Conservation (phyloP, 2,113 vertebrate species). For the Perognathus longimembris region DNA sequence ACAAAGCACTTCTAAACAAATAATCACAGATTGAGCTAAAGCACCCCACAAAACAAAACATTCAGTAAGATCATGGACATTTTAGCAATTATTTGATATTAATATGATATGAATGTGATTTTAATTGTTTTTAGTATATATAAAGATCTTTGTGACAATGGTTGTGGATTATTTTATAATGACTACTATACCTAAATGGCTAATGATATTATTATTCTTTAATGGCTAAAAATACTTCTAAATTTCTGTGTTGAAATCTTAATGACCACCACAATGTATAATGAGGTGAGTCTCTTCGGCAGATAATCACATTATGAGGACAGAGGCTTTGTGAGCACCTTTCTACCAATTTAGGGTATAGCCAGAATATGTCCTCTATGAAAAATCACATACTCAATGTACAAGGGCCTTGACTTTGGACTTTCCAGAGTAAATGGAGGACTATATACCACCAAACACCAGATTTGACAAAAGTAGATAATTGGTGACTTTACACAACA, state of each 20-base stretch:
- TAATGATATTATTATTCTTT: too few relatives aligned
- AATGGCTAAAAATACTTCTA: background rate
- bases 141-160: background rate
- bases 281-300: background rate
- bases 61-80: background rate
- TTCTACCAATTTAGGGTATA: accelerated
- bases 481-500: background rate
- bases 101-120: background rate
- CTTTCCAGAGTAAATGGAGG: background rate
- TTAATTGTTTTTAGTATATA: background rate
- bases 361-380: background rate
- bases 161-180: background rate
- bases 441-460: too few relatives aligned
- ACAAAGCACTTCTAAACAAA: background rate
- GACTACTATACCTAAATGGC: too few relatives aligned
- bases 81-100: background rate
- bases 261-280: background rate
- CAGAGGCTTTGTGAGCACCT: too few relatives aligned
- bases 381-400: background rate
- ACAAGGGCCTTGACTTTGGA: background rate
- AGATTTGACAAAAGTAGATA: background rate
- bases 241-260: background rate
- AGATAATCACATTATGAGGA: too few relatives aligned
- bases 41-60: background rate
- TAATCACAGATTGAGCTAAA: background rate